Conservation (phyloP, 2,113 vertebrate species). For the Pholis gunnellus region DNA sequence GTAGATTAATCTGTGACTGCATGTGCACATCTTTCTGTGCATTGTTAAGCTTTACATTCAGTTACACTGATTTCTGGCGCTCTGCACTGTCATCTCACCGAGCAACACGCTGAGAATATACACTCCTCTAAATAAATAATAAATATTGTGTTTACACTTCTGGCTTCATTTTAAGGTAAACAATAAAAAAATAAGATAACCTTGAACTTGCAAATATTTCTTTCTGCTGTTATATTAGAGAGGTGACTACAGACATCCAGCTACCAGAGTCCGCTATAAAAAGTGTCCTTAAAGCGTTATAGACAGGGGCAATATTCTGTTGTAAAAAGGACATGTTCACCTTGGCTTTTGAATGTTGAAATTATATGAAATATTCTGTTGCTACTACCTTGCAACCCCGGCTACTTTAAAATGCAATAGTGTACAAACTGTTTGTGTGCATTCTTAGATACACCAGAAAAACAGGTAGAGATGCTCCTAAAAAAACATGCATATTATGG, state of each 20-base stretch:
- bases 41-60: constrained; percentile 1
- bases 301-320: constrained; percentile 11
- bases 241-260: constrained; percentile 6
- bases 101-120: not conserved
- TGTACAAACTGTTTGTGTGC: not conserved
- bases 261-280: constrained; percentile 18
- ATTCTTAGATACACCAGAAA: not conserved
- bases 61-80: not conserved
- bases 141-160: not conserved
- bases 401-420: not conserved
- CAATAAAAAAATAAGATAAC: constrained; percentile 27
- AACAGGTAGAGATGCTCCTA: not conserved
- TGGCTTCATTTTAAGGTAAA: constrained; percentile 10
- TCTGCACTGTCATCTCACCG: not conserved
- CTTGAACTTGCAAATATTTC: constrained; percentile 32
- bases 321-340: constrained; percentile 1
- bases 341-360: constrained; percentile 22
- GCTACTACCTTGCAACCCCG: not conserved
- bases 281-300: constrained; percentile 23
- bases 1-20: not conserved
- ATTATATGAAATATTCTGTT: not conserved
- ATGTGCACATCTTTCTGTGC: not conserved
- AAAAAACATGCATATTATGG: not conserved
- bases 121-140: not conserved
- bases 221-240: constrained; percentile 17